These are phyloP conservation scores for Montipora foliosa DNA, from an alignment of 64 coral and sea anemone genomes.

Conservation along the genomic window DNA sequence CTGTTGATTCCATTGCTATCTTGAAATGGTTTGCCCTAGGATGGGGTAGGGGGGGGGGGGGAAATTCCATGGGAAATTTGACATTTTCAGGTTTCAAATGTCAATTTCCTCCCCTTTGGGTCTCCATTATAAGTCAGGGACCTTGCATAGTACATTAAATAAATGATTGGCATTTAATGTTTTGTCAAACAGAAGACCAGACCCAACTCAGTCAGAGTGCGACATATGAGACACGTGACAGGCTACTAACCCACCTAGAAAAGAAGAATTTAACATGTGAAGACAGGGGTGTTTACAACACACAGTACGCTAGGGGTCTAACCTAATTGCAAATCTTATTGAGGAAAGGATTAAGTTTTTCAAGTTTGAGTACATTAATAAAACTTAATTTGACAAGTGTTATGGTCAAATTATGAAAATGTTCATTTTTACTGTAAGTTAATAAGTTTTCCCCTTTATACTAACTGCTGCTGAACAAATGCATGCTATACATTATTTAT, in stretches of 20 bases:
- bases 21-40: neutral
- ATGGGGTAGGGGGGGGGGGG: too few relatives aligned
- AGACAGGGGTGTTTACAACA: conserved; percentile 36
- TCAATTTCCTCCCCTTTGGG: too few relatives aligned
- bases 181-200: too few relatives aligned
- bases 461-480: conserved; percentile 2
- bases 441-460: conserved; percentile 6
- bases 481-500: neutral
- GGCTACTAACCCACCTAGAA: conserved; percentile 23
- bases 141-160: too few relatives aligned
- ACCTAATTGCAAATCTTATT: neutral
- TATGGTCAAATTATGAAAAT: neutral
- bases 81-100: too few relatives aligned
- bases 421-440: conserved; percentile 7
- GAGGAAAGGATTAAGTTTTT: neutral
- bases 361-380: conserved; percentile 1
- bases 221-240: neutral
- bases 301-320: conserved; percentile 21
- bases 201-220: too few relatives aligned
- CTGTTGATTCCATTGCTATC: conserved; percentile 4
- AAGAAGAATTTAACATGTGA: conserved; percentile 32
- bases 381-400: neutral
- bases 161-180: too few relatives aligned
- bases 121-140: too few relatives aligned
- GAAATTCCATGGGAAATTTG: too few relatives aligned